These are phyloP conservation scores for Pemphigus obesinymphae DNA, from an alignment of 1,140 invertebrate genomes.

Conservation along the genomic window DNA sequence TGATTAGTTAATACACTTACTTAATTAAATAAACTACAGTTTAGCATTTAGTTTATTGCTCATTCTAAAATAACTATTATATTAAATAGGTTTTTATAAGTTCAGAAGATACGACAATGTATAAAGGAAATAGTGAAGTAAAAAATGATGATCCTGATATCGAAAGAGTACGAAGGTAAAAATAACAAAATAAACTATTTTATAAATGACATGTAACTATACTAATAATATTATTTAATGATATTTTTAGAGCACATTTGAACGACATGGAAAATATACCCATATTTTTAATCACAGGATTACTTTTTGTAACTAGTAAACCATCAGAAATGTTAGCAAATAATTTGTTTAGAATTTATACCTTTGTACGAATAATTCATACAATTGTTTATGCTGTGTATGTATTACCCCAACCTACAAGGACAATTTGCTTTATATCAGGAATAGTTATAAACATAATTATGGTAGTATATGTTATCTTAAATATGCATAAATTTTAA, in stretches of 20 bases:
- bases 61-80: not conserved
- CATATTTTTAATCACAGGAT: constrained; percentile 60
- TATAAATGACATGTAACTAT: not conserved
- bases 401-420: constrained; percentile 56
- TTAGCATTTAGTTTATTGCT: too few species aligned
- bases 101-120: constrained; percentile 44
- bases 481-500: constrained; percentile 37
- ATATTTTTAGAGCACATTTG: constrained; percentile 58
- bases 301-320: constrained; percentile 60
- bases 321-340: constrained; percentile 55
- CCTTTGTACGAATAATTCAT: constrained; percentile 58
- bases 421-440: constrained; percentile 53
- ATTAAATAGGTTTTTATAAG: constrained; percentile 45
- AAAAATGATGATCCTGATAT: constrained; percentile 48
- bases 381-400: constrained; percentile 61
- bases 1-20: too few species aligned
- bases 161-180: constrained; percentile 48
- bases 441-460: constrained; percentile 53
- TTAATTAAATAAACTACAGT: too few species aligned
- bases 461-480: constrained; percentile 49
- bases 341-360: constrained; percentile 59
- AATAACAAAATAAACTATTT: not conserved
- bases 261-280: constrained; percentile 74
- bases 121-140: constrained; percentile 41
- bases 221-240: constrained; percentile 8